phyloP scores from a whole-genome alignment of 2,888 invertebrate genomes.

The Linhomoeus sp. region DNA sequence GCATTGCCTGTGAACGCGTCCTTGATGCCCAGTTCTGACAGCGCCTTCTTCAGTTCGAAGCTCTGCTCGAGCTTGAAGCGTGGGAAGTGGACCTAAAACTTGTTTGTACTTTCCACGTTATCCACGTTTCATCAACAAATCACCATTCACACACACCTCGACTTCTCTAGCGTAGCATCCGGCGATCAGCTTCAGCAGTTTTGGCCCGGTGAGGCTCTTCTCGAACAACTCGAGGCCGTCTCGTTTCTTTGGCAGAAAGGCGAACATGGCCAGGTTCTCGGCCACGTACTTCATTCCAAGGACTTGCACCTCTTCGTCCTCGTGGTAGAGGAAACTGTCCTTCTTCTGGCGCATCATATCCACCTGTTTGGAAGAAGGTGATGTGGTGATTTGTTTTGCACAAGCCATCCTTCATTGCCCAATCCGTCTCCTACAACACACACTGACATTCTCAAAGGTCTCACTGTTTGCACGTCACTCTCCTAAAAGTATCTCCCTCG shows the following conservation, averaged over 20 bases:
- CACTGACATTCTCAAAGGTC: too few species aligned
- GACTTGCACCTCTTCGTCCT: conserved; percentile 3
- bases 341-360: background rate
- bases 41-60: background rate
- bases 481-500: too few species aligned
- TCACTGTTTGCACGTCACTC: too few species aligned
- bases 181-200: background rate
- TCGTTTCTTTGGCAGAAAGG: conserved; percentile 5
- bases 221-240: conserved; percentile 1
- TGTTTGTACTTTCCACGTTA: too few species aligned
- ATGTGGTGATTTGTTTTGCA: background rate
- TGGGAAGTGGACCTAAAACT: conserved; percentile 1
- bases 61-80: conserved; percentile 2
- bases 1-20: conserved; percentile 2
- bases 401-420: too few species aligned
- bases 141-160: too few species aligned
- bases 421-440: too few species aligned
- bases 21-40: conserved; percentile 1
- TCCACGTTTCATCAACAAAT: too few species aligned
- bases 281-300: conserved; percentile 4
- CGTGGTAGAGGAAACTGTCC: background rate
- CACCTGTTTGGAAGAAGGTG: background rate
- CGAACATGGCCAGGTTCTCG: background rate
- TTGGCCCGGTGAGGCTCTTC: background rate
- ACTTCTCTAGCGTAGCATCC: too few species aligned